Evolutionary conservation across 2,888 invertebrate genomes (phyloP).

Genomic region (Caenorhabditis panamensis): DNA sequence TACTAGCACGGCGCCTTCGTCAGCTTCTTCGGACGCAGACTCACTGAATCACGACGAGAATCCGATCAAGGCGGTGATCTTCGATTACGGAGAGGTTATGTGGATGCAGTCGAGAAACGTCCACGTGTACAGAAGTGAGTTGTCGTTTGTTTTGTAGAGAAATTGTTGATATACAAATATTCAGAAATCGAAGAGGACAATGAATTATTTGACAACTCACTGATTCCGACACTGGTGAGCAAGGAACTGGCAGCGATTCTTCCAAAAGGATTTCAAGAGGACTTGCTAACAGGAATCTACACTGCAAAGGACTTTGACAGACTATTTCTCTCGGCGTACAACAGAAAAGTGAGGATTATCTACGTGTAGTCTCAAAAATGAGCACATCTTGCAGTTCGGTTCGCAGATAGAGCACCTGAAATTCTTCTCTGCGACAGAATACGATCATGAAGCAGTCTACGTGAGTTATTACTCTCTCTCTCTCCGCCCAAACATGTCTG

Average conservation of each 20-base stretch:
- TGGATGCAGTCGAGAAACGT: slow-evolving; percentile 66
- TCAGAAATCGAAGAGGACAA: slow-evolving; percentile 63
- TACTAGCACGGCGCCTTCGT: slow-evolving; percentile 56
- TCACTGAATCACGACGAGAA: slow-evolving; percentile 55
- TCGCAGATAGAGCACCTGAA: slow-evolving; percentile 45
- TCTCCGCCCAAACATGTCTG: not conserved
- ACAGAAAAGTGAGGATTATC: slow-evolving; percentile 38
- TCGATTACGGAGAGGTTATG: slow-evolving; percentile 63
- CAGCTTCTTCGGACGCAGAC: slow-evolving; percentile 59
- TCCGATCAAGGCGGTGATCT: slow-evolving; percentile 62
- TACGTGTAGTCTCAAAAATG: too few species aligned
- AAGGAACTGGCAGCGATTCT: slow-evolving; percentile 53
- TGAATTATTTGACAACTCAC: slow-evolving; percentile 50
- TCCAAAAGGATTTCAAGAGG: slow-evolving; percentile 61
- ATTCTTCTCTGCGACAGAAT: slow-evolving; percentile 62
- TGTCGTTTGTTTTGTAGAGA: too few species aligned
- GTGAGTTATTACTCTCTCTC: slow-evolving; percentile 18
- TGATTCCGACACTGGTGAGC: slow-evolving; percentile 58
- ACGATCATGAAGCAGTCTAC: slow-evolving; percentile 62
- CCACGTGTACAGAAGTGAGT: slow-evolving; percentile 60
- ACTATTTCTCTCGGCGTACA: slow-evolving; percentile 53
- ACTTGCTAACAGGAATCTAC: slow-evolving; percentile 58
- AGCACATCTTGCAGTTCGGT: slow-evolving; percentile 36
- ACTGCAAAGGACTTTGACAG: slow-evolving; percentile 62
- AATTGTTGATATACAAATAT: too few species aligned